Base-by-base conservation (phyloP, 2,797 vertebrate species). In the Aplochiton taeniatus region DNA sequence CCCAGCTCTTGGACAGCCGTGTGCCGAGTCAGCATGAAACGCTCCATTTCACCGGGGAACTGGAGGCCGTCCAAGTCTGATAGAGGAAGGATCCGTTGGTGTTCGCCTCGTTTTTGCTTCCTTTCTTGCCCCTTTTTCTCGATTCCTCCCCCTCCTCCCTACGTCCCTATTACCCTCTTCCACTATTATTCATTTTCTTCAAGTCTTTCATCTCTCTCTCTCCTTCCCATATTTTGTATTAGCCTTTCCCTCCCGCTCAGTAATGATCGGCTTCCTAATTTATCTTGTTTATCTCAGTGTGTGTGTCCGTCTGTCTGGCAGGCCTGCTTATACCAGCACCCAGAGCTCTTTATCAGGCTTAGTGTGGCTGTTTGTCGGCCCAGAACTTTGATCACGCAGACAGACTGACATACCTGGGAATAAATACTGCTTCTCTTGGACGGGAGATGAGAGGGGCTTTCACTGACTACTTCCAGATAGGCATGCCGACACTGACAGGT, bases 381-480 rank as follows among this genome's bases (percentile, higher is more conserved):
- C 17, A 9, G 17, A 31, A 11, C 77, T 80, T 83, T 72, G 77
- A 74, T 78, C 80, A 14, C 44, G 66, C 51, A 4, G 31, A 46
- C 63, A 58, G 48, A 19, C 43, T 10, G 58, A 5, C 77, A 66
- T 80, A 82, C 77, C 73, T 79, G 81, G 65, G 63, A 44, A 60
- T 55, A 78, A 71, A 78, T 80, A 68, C 66, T 12, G 46, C 73
- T 41, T 11, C 18, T 79, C n/a, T 56, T 69, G 72, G 65, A 70
- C 49, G 43, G 45, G 70, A 75, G 78, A 86, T 72, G 75, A 86
- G 69, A 74, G 64, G 59, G 41, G 44, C 58, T 85, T 66, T 69
- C 41, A 41, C 57, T 68, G 69, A 83, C 72, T 68, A 51, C 62
- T 80, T 81, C 72, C 76, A 87, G 81, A 85, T 79, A 76, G 17